phyloP scores from a whole-genome alignment of 1,140 invertebrate species.

The Drosophila saltans region DNA sequence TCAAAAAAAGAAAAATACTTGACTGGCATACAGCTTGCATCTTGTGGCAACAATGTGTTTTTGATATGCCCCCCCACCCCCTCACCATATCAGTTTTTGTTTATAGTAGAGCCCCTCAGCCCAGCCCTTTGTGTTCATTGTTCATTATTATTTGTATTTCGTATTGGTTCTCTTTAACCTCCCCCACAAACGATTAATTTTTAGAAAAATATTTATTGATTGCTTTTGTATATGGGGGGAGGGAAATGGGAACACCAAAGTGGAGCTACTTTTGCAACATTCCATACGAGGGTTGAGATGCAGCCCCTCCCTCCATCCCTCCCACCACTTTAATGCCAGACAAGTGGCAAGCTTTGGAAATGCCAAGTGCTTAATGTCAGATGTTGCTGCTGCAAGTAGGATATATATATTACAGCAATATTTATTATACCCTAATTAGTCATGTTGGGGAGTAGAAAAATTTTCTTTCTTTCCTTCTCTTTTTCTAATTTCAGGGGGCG shows the following conservation, averaged over 20 bases:
- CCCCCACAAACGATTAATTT: conserved; percentile 48
- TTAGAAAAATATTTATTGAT: conserved; percentile 70
- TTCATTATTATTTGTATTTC: conserved; percentile 63
- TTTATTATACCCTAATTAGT: conserved; percentile 67
- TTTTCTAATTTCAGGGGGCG: conserved; percentile 34
- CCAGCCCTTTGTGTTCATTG: conserved; percentile 62
- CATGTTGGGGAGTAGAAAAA: conserved; percentile 24
- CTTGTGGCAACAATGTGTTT: conserved; percentile 21
- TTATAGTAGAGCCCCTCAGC: conserved; percentile 12
- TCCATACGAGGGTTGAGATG: background rate
- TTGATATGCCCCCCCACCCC: background rate
- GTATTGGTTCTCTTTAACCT: conserved; percentile 34
- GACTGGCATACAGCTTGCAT: conserved; percentile 42
- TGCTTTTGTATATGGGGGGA: conserved; percentile 27
- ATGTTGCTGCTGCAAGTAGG: background rate
- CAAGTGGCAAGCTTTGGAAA: conserved; percentile 46
- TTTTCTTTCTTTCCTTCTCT: background rate
- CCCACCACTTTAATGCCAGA: conserved; percentile 45
- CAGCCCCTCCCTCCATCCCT: background rate
- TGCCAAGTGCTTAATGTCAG: conserved; percentile 41
- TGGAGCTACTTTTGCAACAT: conserved; percentile 3
- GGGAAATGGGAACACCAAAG: conserved; percentile 13
- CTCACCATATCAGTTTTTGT: conserved; percentile 5
- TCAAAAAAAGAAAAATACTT: conserved; percentile 26
- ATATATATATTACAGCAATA: conserved; percentile 25